These are phyloP conservation scores for Lithosia quadra DNA, from an alignment of 2,888 invertebrate species.

Conservation along the genomic window DNA sequence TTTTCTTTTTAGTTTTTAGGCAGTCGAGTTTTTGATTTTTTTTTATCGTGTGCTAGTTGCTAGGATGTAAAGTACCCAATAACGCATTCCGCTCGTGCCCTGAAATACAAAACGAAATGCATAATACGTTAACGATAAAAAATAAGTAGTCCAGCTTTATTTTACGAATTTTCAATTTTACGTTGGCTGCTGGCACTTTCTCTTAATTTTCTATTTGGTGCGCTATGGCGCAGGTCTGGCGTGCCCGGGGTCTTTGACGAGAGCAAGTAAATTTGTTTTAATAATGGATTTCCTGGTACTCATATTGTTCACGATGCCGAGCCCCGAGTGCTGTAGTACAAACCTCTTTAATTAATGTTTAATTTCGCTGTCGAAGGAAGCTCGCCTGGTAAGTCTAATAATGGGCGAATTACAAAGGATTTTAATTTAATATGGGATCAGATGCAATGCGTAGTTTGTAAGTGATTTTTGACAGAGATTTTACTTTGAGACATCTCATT, in stretches of 20 bases:
- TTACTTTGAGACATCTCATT: too few relatives aligned
- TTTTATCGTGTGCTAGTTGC: too few relatives aligned
- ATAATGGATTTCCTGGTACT: slow-evolving; percentile 4
- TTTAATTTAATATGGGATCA: not conserved
- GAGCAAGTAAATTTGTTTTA: slow-evolving; percentile 4
- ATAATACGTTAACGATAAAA: too few relatives aligned
- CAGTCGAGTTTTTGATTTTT: too few relatives aligned
- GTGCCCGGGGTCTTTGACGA: not conserved
- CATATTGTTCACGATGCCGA: not conserved
- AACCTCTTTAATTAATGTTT: slow-evolving; percentile 4
- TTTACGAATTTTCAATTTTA: too few relatives aligned
- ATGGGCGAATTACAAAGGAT: not conserved
- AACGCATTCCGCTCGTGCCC: too few relatives aligned
- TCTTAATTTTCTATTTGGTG: not conserved
- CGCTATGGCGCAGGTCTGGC: not conserved
- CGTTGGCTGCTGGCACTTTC: not conserved
- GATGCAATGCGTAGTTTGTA: not conserved
- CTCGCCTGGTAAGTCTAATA: not conserved
- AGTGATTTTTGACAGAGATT: too few relatives aligned
- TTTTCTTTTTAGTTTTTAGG: too few relatives aligned
- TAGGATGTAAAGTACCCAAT: too few relatives aligned
- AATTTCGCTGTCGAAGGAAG: not conserved
- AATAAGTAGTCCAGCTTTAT: too few relatives aligned
- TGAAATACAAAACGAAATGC: too few relatives aligned
- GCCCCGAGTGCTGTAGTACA: not conserved